Base-by-base conservation (phyloP, 2,797 vertebrate species). In the Trichosurus vulpecula region DNA sequence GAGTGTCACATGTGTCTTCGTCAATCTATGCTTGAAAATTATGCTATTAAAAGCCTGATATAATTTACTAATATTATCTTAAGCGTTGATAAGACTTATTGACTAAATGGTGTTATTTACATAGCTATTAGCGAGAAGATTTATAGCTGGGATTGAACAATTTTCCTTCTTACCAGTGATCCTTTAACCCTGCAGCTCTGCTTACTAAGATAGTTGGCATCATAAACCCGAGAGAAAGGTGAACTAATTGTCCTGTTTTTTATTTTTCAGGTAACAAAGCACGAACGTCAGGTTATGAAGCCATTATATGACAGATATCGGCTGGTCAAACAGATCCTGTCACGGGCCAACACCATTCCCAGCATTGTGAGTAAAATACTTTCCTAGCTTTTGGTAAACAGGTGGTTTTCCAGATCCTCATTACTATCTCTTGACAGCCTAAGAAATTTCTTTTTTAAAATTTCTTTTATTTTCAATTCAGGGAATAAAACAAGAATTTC, bases 301-400 rank as follows among this genome's bases (percentile, higher is more conserved):
- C 99, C 99, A 0, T 98, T 99, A 51, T 99, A 99, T n/a, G 99
- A 99, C 98, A 98, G 99, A 97, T 99, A 99, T 96, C 99, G 99
- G 57, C 98, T 99, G 97, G 99, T 99, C 98, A 99, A 99, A 98
- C 99, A 99, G 99, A 99, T 99, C 98, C 99, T 99, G 91, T 99
- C 99, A 98, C 98, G 99, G 98, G 99, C 99, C 93, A 99, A 99
- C 98, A 98, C 99, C 97, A 99, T 99, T 97, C 99, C 99, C 0
- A 99, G 99, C 98, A 99, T 99, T 94, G 99, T 99, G 98, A 99
- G 99, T 99, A 94, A 5, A 2, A 19, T 0, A 4, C 41, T 29
- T 53, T 30, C 31, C 35, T n/a, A 58, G 16, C 22, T 11, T 16
- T 12, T 6, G 19, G 19, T 47, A 41, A 41, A 41, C 8, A 81